Evolutionary conservation across 2,113 vertebrate genomes (phyloP).

Genomic region (Peucedramus taeniatus): DNA sequence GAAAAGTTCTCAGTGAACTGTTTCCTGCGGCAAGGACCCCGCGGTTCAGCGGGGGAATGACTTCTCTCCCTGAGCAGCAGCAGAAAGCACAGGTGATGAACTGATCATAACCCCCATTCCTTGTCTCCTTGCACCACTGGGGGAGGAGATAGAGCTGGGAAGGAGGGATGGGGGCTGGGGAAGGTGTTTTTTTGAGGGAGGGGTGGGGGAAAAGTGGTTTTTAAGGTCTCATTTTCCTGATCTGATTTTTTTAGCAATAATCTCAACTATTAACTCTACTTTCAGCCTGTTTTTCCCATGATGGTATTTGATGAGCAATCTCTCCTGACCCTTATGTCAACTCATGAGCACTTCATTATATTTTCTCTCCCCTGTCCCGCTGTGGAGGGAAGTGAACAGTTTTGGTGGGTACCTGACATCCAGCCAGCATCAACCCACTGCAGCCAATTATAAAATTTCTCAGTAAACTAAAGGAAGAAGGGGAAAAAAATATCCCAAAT

Average conservation of each 20-base stretch:
- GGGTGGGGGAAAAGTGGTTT: not conserved
- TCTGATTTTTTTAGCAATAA: not conserved
- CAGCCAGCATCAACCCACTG: not conserved
- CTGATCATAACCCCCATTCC: too few species aligned
- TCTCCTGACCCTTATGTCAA: not conserved
- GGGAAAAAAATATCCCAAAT: not conserved
- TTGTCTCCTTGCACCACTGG: not conserved
- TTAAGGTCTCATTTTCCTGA: not conserved
- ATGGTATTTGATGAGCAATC: not conserved
- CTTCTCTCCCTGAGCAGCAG: not conserved
- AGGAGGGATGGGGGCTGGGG: not conserved
- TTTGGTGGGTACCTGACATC: not conserved
- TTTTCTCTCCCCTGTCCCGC: not conserved
- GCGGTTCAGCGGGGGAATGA: not conserved
- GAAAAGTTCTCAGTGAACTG: not conserved
- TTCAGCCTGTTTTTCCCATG: not conserved
- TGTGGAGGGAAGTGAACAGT: not conserved
- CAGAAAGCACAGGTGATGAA: not conserved
- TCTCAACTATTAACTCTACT: not conserved
- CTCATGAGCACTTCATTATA: not conserved
- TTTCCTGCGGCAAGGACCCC: not conserved
- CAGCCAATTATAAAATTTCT: not conserved
- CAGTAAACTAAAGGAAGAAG: not conserved
- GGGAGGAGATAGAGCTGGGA: not conserved
- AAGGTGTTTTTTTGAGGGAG: not conserved